Evolutionary conservation across 2,113 vertebrate genomes (phyloP), one percentile per base, ranked within the genome.

Genomic region (Dascyllus trimaculatus): DNA sequence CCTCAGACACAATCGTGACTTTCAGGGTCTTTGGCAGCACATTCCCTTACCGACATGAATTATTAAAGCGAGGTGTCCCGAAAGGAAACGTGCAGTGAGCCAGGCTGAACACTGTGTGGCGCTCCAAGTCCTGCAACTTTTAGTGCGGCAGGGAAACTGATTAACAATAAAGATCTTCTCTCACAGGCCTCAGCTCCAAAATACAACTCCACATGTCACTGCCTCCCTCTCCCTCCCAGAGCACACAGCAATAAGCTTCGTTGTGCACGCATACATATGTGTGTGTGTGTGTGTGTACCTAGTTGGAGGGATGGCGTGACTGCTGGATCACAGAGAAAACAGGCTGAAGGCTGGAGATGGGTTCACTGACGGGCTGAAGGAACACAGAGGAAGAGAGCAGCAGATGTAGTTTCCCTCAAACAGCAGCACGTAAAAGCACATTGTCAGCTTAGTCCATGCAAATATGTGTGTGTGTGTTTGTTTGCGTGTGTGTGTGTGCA

Each of bases 61-160:
- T 71, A 77, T 83, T 85, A 21, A 82, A 64, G 25, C 10, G 10
- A 60, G 66, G 11, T 2, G 1, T 69, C 66, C 71, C 48, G 40
- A 4, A 14, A 48, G 57, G 63, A 75, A 24, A 7, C 1, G 0
- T 88, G 89, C 70, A 87, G 76, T 85, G 72, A 75, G 10, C 5
- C 14, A 1, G 2, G 19, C 14, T 38, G 69, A 35, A 75, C 92
- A 89, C 91, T 58, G 79, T 29, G 89, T 83, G 91, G 90, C 10
- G 80, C 91, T 84, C 82, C 71, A 21, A 62, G 57, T 69, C 85
- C 65, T 84, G 2, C 22, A 49, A 53, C 78, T 61, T 66, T 32
- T 38, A 57, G 51, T 46, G 35, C 0, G 11, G 14, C 29, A 24
- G 58, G 6, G 45, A 74, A 54, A 43, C 40, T 13, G 56, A 77